phyloP scores from a whole-genome alignment of 2,888 invertebrate genomes.

The Eurytoma californica region DNA sequence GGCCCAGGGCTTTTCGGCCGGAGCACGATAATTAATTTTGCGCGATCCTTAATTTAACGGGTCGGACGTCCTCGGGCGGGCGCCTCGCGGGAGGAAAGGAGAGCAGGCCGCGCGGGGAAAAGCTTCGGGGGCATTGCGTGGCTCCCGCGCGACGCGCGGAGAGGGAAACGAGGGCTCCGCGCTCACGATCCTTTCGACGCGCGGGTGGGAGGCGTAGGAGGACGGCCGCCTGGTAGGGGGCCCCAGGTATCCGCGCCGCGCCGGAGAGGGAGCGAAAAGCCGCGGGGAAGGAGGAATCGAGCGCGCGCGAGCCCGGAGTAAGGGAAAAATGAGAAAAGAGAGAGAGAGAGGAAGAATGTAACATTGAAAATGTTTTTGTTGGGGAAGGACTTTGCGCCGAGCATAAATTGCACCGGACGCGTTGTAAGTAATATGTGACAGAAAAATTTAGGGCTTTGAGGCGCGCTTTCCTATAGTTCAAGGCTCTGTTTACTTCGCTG shows the following conservation, averaged over 20 bases:
- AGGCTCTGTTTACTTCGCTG: too few species aligned
- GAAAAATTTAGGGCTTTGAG: too few species aligned
- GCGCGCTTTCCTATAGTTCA: too few species aligned
- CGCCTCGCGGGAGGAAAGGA: not conserved
- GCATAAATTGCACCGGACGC: slow-evolving; percentile 6
- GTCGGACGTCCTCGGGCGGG: slow-evolving; percentile 29
- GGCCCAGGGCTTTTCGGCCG: not conserved
- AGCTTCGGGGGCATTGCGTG: slow-evolving; percentile 46
- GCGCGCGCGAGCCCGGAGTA: slow-evolving; percentile 29
- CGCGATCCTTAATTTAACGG: slow-evolving; percentile 47
- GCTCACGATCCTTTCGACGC: slow-evolving; percentile 56
- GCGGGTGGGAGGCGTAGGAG: slow-evolving; percentile 51
- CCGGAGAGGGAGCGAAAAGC: slow-evolving; percentile 3
- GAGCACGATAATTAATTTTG: slow-evolving; percentile 39
- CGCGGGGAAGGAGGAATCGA: not conserved
- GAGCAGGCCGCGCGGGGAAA: slow-evolving; percentile 39
- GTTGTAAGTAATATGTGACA: not conserved
- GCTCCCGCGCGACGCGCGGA: slow-evolving; percentile 30
- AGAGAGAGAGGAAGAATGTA: slow-evolving; percentile 43
- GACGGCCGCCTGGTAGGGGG: slow-evolving; percentile 41
- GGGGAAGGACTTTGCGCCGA: slow-evolving; percentile 20
- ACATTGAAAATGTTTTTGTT: slow-evolving; percentile 48
- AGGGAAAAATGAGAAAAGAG: slow-evolving; percentile 48
- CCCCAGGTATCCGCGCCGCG: slow-evolving; percentile 4
- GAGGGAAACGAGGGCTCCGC: slow-evolving; percentile 55